phyloP scores from a whole-genome alignment of 1,140 invertebrate genomes.

The Halesus radiatus region DNA sequence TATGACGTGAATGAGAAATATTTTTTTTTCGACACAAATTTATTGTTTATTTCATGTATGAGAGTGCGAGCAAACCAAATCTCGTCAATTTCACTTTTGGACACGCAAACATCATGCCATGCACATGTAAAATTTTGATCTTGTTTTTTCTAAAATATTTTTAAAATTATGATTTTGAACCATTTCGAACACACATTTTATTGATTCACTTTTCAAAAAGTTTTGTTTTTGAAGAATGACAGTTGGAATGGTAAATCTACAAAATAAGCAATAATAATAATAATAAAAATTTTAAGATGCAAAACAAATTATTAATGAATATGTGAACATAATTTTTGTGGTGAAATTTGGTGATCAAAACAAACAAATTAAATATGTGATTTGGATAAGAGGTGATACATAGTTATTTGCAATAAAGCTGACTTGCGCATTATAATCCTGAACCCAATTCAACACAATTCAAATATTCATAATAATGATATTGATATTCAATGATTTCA shows the following conservation, averaged over 20 bases:
- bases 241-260: not conserved
- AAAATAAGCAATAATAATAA: not conserved
- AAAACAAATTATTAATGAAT: not conserved
- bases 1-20: no score
- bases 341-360: constrained; percentile 27
- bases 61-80: no score
- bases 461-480: no score
- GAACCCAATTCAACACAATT: not conserved
- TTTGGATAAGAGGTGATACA: constrained; percentile 24
- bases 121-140: not conserved
- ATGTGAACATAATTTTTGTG: not conserved
- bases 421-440: constrained; percentile 13
- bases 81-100: not conserved
- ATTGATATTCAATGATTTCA: no score
- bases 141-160: no score
- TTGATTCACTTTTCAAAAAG: no score
- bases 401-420: constrained; percentile 27
- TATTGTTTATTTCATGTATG: no score
- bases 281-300: not conserved
- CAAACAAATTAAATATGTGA: constrained; percentile 24
- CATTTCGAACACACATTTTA: no score
- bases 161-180: no score
- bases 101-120: constrained; percentile 24
- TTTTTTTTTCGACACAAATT: no score
- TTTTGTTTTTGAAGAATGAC: not conserved